A percentile compares a stretch with the other conserved stretches of the same genome.
phyloP scores from a whole-genome alignment of 2,888 invertebrate species.

The Volucella bombylans region DNA sequence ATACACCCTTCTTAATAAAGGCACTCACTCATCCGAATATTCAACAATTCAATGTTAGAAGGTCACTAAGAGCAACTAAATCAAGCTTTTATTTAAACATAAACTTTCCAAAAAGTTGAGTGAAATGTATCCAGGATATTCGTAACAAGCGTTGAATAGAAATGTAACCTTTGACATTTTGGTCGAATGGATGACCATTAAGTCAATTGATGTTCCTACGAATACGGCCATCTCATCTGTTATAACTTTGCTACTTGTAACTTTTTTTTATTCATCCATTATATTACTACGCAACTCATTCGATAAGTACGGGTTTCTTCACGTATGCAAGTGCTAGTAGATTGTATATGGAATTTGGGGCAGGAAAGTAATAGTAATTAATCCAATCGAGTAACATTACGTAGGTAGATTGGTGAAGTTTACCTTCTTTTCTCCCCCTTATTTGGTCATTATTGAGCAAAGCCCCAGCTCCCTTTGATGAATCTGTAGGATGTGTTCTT shows the following conservation, averaged over 20 bases:
- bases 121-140: not conserved
- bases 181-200: constrained; percentile 8
- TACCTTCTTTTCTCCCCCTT: not conserved
- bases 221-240: not conserved
- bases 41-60: no score
- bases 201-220: constrained; percentile 42
- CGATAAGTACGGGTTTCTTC: not conserved
- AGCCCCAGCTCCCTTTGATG: constrained; percentile 12
- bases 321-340: not conserved
- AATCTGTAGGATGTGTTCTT: not conserved
- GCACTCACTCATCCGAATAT: no score
- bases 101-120: not conserved
- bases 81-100: no score
- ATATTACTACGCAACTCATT: constrained; percentile 5
- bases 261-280: not conserved
- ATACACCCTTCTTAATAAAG: no score
- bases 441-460: constrained; percentile 20
- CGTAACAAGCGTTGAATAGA: not conserved
- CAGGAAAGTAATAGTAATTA: constrained; percentile 50
- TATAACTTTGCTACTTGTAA: constrained; percentile 33
- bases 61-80: no score
- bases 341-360: not conserved
- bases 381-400: constrained; percentile 51
- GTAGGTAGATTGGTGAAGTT: not conserved
- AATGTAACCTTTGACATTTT: constrained; percentile 36